These are phyloP conservation scores for Labia minor DNA, from an alignment of 2,888 invertebrate species.

Conservation along the genomic window DNA sequence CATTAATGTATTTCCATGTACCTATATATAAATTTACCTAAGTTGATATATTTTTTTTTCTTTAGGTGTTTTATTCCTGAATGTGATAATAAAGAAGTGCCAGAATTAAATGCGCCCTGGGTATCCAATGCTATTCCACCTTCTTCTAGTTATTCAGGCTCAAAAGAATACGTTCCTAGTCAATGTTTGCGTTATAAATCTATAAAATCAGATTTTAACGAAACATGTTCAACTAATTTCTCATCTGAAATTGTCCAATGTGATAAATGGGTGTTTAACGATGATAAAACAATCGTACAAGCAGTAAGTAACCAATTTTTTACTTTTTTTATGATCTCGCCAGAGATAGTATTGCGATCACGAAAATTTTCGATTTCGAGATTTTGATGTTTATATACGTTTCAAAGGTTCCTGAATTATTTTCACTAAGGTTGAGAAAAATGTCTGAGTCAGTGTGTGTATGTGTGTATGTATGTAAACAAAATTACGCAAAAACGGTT, in stretches of 20 bases:
- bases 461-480: too few species aligned
- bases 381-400: too few species aligned
- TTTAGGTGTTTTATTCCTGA: constrained; percentile 44
- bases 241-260: constrained; percentile 36
- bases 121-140: constrained; percentile 42
- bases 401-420: too few species aligned
- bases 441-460: too few species aligned
- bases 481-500: too few species aligned
- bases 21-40: too few species aligned
- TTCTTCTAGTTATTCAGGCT: constrained; percentile 21
- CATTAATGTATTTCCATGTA: too few species aligned
- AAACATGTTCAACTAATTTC: constrained; percentile 37
- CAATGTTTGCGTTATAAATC: constrained; percentile 33
- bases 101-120: constrained; percentile 38
- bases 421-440: too few species aligned
- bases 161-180: constrained; percentile 31
- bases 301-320: constrained; percentile 36
- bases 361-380: too few species aligned
- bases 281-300: constrained; percentile 45
- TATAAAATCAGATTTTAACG: constrained; percentile 26
- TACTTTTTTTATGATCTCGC: background rate
- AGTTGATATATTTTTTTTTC: too few species aligned
- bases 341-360: too few species aligned
- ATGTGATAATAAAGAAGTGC: constrained; percentile 39
- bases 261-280: constrained; percentile 43